Evolutionary conservation across 1,140 invertebrate genomes (phyloP).

Genomic region (Mactra quadrangularis): DNA sequence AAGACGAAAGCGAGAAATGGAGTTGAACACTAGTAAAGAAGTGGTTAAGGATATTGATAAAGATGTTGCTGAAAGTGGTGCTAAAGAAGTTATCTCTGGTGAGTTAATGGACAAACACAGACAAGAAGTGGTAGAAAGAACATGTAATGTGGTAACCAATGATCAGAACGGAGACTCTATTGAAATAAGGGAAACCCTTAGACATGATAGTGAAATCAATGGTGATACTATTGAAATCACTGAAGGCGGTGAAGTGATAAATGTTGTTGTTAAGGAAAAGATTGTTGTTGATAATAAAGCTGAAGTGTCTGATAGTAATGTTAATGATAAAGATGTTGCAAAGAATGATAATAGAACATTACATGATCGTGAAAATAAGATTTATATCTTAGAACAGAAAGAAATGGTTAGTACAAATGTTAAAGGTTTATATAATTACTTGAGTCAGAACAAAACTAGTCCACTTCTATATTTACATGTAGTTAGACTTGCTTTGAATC

Average conservation of each 20-base stretch:
- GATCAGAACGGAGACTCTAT: too few relatives aligned
- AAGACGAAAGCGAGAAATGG: slow-evolving; percentile 3
- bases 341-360: background rate
- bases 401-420: slow-evolving; percentile 48
- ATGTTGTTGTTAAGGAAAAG: background rate
- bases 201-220: too few relatives aligned
- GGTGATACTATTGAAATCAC: too few relatives aligned
- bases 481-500: too few relatives aligned
- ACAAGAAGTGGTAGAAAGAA: too few relatives aligned
- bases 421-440: background rate
- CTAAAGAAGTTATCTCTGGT: too few relatives aligned
- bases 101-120: too few relatives aligned
- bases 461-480: background rate
- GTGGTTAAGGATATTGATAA: background rate
- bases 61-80: background rate
- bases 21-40: background rate
- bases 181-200: too few relatives aligned
- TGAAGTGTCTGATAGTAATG: background rate
- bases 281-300: background rate
- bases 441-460: background rate
- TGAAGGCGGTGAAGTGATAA: background rate
- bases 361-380: slow-evolving; percentile 35
- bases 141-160: too few relatives aligned
- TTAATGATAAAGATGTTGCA: background rate
- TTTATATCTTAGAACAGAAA: slow-evolving; percentile 42